Evolutionary conservation across 1,140 invertebrate species (phyloP).

Genomic region (Drosophila tropicalis): DNA sequence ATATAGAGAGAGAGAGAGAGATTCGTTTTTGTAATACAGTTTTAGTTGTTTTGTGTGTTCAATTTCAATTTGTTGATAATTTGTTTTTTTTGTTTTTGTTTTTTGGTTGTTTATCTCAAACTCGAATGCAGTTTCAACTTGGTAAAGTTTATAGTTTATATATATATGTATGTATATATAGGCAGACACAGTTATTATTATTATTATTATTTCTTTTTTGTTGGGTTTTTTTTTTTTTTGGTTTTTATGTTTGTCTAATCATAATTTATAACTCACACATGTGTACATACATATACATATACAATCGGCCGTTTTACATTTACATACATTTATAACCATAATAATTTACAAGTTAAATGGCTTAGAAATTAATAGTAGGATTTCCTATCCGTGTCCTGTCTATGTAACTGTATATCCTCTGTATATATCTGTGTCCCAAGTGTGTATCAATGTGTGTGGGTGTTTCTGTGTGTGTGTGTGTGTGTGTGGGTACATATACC

Average conservation of each 20-base stretch:
- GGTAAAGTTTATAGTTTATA: constrained; percentile 53
- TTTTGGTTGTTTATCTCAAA: constrained; percentile 33
- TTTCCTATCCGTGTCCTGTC: constrained; percentile 42
- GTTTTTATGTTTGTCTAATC: constrained; percentile 17
- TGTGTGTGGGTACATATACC: constrained; percentile 54
- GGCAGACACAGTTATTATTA: constrained; percentile 62
- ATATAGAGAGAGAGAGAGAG: constrained; percentile 42
- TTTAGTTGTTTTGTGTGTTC: constrained; percentile 36
- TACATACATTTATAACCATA: constrained; percentile 80
- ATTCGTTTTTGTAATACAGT: constrained; percentile 71
- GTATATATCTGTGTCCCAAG: not conserved
- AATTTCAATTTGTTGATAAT: constrained; percentile 23
- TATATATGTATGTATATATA: constrained; percentile 46
- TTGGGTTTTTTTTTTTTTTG: not conserved
- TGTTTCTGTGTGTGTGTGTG: constrained; percentile 14
- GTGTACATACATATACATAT: constrained; percentile 36
- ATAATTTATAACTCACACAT: constrained; percentile 61
- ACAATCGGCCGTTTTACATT: constrained; percentile 44
- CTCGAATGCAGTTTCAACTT: constrained; percentile 57
- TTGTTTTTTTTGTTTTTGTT: constrained; percentile 17
- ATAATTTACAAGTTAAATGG: constrained; percentile 81
- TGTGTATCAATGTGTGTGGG: not conserved
- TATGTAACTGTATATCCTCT: constrained; percentile 2
- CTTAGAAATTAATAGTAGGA: constrained; percentile 81
- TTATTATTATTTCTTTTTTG: constrained; percentile 9